These are phyloP conservation scores for Pterocles burchelli DNA, from an alignment of 2,113 vertebrate species.

Conservation along the genomic window DNA sequence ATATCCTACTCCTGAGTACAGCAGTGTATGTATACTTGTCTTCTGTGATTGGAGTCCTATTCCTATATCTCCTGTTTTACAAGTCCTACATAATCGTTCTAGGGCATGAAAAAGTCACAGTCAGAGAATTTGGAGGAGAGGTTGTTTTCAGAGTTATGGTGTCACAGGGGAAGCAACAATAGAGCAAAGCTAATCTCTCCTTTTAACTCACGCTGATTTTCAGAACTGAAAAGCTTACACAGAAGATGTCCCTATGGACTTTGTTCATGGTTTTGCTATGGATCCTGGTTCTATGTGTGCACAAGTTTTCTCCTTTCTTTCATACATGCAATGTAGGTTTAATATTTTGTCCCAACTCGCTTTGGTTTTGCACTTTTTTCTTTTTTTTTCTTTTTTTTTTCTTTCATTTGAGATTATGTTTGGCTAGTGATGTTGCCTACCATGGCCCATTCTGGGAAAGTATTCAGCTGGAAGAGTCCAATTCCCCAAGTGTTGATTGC, in stretches of 20 bases:
- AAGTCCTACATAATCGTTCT: neutral
- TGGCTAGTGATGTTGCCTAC: constrained; percentile 81
- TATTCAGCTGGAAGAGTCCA: constrained; percentile 88
- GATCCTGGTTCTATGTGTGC: neutral
- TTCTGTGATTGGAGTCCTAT: neutral
- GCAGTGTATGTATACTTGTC: neutral
- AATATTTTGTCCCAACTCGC: neutral
- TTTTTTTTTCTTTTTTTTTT: neutral
- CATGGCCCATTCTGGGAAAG: constrained; percentile 89
- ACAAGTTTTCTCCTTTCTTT: constrained; percentile 31
- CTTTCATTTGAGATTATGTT: neutral
- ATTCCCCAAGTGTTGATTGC: constrained; percentile 96
- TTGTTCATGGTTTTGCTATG: neutral
- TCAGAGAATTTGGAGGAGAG: neutral
- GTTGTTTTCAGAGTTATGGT: neutral
- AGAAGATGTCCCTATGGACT: neutral
- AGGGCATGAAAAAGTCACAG: neutral
- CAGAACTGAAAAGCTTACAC: neutral
- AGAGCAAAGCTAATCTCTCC: neutral
- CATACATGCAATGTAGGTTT: neutral
- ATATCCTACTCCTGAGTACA: neutral
- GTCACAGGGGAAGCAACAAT: neutral
- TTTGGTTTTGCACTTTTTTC: neutral
- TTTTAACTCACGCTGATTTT: neutral
- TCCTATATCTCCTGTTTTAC: neutral